A percentile compares a stretch with the other conserved stretches of the same genome.
Evolutionary conservation across 2,888 invertebrate genomes (phyloP).

Genomic region (Metalampra italica): DNA sequence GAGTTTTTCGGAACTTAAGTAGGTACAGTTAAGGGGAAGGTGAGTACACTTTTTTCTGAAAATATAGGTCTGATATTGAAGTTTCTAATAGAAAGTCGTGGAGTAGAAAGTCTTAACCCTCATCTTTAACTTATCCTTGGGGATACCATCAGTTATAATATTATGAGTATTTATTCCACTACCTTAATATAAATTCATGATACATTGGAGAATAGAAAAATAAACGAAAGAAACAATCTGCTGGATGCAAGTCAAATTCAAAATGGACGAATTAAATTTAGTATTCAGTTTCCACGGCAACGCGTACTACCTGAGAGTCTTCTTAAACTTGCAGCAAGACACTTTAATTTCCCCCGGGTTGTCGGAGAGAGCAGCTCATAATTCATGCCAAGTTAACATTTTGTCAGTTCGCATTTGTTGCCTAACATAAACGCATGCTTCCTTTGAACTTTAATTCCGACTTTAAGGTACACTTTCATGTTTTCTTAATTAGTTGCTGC

Average conservation of each 20-base stretch:
- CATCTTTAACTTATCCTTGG: too few relatives aligned
- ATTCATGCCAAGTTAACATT: constrained; percentile 75
- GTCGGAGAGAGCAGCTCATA: constrained; percentile 57
- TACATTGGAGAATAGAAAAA: too few relatives aligned
- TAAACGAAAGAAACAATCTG: constrained; percentile 26
- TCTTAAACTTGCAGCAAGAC: constrained; percentile 74
- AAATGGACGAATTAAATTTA: constrained; percentile 49
- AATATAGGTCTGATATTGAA: too few relatives aligned
- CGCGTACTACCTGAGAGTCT: constrained; percentile 55
- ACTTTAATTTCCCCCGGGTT: constrained; percentile 74
- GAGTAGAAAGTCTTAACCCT: too few relatives aligned
- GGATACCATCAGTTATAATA: too few relatives aligned
- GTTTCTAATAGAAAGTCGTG: too few relatives aligned
- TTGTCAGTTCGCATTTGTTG: constrained; percentile 73
- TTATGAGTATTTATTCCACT: too few relatives aligned
- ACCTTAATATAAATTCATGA: too few relatives aligned
- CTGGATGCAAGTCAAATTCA: constrained; percentile 44
- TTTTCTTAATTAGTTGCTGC: constrained; percentile 42
- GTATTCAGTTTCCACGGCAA: constrained; percentile 49
- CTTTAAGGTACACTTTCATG: constrained; percentile 31
- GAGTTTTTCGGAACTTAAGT: too few relatives aligned
- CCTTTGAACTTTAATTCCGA: constrained; percentile 54
- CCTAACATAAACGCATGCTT: constrained; percentile 48
- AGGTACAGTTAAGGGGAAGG: too few relatives aligned
- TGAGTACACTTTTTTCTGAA: too few relatives aligned